Conservation (phyloP, 2,113 vertebrate species). For the Antigone vipio region DNA sequence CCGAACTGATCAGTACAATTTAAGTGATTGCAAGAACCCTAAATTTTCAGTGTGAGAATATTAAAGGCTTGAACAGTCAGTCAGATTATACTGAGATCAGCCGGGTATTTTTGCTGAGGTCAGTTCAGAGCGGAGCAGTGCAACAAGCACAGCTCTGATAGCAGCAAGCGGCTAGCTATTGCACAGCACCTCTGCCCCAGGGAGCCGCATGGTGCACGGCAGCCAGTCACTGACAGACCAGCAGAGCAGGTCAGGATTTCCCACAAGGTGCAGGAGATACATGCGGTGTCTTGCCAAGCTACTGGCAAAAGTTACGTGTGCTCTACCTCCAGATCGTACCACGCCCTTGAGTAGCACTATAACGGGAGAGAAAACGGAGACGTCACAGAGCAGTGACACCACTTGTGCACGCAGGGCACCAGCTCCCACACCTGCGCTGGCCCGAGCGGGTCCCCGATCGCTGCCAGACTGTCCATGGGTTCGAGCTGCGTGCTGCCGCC, state of each 20-base stretch:
- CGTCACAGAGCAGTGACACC: fast-evolving
- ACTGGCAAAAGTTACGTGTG: fast-evolving
- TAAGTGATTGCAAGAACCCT: neutral
- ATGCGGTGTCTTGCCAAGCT: fast-evolving
- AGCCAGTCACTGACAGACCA: fast-evolving
- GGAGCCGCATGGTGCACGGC: neutral
- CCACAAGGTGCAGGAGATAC: neutral
- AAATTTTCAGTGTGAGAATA: neutral
- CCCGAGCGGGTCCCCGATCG: neutral
- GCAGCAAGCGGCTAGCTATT: neutral
- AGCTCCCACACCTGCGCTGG: too few relatives aligned
- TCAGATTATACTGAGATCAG: fast-evolving
- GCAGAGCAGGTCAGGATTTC: fast-evolving
- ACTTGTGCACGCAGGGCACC: too few relatives aligned
- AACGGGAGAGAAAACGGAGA: fast-evolving
- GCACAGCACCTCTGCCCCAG: neutral
- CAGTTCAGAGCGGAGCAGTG: fast-evolving
- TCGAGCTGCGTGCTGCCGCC: fast-evolving
- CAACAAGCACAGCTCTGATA: fast-evolving
- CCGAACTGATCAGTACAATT: neutral
- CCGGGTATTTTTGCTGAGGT: neutral
- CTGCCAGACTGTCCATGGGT: fast-evolving
- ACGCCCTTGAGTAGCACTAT: fast-evolving
- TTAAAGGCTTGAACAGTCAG: neutral
- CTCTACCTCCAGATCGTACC: too few relatives aligned